phyloP scores from a whole-genome alignment of 37 sponge, comb jelly and placozoan species.

The Petrosia ficiformis region DNA sequence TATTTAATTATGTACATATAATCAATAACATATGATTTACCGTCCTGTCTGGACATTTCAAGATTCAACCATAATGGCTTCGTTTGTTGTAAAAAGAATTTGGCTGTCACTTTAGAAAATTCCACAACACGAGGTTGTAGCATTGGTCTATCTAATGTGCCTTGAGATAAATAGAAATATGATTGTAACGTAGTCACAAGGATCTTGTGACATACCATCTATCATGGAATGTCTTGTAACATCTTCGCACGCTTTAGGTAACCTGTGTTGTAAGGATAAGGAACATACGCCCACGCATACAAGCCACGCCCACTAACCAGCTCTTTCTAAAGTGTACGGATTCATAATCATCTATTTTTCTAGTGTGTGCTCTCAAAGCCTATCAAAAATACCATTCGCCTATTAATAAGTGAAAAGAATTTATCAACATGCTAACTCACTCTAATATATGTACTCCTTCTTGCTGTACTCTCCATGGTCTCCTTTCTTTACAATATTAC shows the following conservation, averaged over 20 bases:
- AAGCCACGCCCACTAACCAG: conserved; percentile 1
- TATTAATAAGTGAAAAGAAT: no score
- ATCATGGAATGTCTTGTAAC: not conserved
- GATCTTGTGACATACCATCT: not conserved
- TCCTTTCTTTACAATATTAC: no score
- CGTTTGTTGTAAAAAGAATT: conserved; percentile 40
- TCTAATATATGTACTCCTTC: no score
- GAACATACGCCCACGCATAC: not conserved
- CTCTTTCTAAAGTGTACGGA: conserved; percentile 63
- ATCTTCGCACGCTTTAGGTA: not conserved
- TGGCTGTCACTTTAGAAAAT: conserved; percentile 38
- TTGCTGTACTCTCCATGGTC: no score
- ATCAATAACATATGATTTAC: no score
- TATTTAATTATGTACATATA: no score
- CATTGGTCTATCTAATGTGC: conserved; percentile 11
- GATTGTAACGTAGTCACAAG: not conserved
- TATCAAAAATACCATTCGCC: no score
- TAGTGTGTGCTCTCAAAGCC: conserved; percentile 24
- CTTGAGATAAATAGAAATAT: not conserved
- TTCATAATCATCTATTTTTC: conserved; percentile 44
- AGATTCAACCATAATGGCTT: conserved; percentile 37
- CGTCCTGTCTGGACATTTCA: conserved; percentile 35
- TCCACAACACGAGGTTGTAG: conserved; percentile 23
- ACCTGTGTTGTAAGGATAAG: not conserved
- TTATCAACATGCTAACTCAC: no score